A percentile compares a stretch with the other conserved stretches of the same genome.
These are phyloP conservation scores for Cheiracanthium punctorium DNA, from an alignment of 2,888 invertebrate genomes.

Conservation along the genomic window DNA sequence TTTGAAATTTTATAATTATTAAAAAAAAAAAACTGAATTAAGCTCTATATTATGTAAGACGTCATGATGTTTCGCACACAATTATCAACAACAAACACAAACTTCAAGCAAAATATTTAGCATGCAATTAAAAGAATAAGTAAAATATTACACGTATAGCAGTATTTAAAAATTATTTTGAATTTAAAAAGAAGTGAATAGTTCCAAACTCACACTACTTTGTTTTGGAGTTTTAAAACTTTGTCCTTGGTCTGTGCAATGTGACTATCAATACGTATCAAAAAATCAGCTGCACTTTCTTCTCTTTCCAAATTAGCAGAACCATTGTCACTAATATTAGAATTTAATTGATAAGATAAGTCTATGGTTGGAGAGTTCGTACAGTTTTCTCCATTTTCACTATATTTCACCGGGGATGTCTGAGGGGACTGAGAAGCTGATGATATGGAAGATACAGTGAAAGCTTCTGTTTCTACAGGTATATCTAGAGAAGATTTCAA, in stretches of 20 bases:
- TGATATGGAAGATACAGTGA: conserved; percentile 62
- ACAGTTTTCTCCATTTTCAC: conserved; percentile 25
- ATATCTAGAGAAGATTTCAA: conserved; percentile 90
- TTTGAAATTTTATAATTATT: too few relatives aligned
- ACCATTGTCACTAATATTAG: conserved; percentile 31
- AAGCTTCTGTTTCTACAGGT: conserved; percentile 78
- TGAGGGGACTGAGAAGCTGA: conserved; percentile 46
- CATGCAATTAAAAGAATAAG: too few relatives aligned
- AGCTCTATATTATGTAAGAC: too few relatives aligned
- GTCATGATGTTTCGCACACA: too few relatives aligned
- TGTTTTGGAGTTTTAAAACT: conserved; percentile 74
- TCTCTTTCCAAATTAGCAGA: conserved; percentile 63
- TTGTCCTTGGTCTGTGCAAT: conserved; percentile 76
- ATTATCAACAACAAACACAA: too few relatives aligned
- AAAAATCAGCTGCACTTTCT: conserved; percentile 75
- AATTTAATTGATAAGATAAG: conserved; percentile 41
- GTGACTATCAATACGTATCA: conserved; percentile 76
- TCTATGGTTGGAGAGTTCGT: conserved; percentile 37
- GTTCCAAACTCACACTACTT: conserved; percentile 54
- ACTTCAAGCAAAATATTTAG: too few relatives aligned
- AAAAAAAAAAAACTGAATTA: too few relatives aligned
- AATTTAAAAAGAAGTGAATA: not conserved
- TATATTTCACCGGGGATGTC: conserved; percentile 44
- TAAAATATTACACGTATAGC: too few relatives aligned
- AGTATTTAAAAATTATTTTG: not conserved